phyloP scores from a whole-genome alignment of 2,113 vertebrate species.

The Condylura cristata region DNA sequence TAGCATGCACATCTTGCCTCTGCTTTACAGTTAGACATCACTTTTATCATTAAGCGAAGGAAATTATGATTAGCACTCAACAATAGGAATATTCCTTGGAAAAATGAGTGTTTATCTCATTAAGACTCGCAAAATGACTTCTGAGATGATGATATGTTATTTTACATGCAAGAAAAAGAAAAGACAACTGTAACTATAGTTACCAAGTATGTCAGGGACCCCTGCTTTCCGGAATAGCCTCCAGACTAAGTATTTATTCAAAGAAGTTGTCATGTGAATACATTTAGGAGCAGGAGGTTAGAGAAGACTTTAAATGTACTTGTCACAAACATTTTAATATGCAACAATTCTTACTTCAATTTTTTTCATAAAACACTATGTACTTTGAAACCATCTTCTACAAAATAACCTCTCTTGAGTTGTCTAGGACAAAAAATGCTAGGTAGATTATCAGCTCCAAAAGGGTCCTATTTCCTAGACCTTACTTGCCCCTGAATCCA shows the following conservation, averaged over 20 bases:
- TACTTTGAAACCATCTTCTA: neutral
- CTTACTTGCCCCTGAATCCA: neutral
- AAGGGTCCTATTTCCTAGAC: neutral
- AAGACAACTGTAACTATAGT: constrained; percentile 83
- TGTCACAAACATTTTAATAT: constrained; percentile 65
- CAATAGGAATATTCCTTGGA: constrained; percentile 39
- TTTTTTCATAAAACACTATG: neutral
- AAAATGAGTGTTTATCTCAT: constrained; percentile 75
- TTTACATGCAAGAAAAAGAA: constrained; percentile 75
- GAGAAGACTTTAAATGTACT: neutral
- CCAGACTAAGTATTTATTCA: constrained; percentile 66
- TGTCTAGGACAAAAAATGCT: neutral
- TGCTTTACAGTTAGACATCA: constrained; percentile 13
- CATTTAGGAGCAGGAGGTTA: neutral
- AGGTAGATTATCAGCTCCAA: neutral
- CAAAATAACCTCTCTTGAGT: neutral
- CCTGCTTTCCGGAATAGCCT: constrained; percentile 70
- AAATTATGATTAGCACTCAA: constrained; percentile 63
- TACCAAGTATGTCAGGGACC: constrained; percentile 75
- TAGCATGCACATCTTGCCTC: constrained; percentile 42
- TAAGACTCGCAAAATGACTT: constrained; percentile 70
- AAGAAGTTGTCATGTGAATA: constrained; percentile 69
- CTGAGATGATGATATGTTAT: constrained; percentile 71
- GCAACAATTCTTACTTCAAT: constrained; percentile 16
- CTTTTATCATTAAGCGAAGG: constrained; percentile 46